Evolutionary conservation across 2,888 invertebrate species (phyloP).

Genomic region (Papilio gigon): DNA sequence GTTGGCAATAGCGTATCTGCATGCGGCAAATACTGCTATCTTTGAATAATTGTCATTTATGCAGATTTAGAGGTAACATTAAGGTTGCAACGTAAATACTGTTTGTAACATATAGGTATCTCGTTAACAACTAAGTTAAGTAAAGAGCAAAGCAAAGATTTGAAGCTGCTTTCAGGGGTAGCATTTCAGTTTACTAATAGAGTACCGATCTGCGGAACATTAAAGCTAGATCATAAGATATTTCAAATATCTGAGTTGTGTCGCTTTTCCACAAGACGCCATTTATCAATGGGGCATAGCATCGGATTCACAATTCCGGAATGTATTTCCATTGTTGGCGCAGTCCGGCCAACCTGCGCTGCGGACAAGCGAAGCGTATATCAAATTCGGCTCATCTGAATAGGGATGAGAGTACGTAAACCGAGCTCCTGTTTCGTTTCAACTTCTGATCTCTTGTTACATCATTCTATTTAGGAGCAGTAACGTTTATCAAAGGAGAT

Average conservation of each 20-base stretch:
- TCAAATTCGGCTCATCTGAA: conserved; percentile 36
- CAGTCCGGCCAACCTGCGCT: conserved; percentile 42
- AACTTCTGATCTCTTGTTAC: neutral
- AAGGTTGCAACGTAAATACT: neutral
- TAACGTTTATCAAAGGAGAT: neutral
- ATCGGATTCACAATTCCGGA: conserved; percentile 43
- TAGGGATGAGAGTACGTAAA: conserved; percentile 25
- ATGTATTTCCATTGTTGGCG: conserved; percentile 45
- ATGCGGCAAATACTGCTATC: conserved; percentile 5
- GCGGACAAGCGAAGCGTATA: conserved; percentile 43
- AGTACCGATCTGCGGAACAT: too few relatives aligned
- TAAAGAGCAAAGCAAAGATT: conserved; percentile 4
- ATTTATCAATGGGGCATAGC: conserved; percentile 42
- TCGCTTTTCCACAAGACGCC: conserved; percentile 38
- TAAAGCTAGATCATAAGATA: neutral
- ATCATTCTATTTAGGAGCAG: neutral
- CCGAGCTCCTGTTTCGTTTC: conserved; percentile 5
- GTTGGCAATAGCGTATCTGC: conserved; percentile 19
- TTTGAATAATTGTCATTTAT: conserved; percentile 2
- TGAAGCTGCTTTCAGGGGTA: too few relatives aligned
- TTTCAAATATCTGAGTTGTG: conserved; percentile 34
- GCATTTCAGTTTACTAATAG: too few relatives aligned
- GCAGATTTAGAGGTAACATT: neutral
- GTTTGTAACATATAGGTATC: neutral
- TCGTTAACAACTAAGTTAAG: neutral